These are phyloP conservation scores for Girardinus metallicus DNA, from an alignment of 2,797 vertebrate genomes.

Conservation along the genomic window DNA sequence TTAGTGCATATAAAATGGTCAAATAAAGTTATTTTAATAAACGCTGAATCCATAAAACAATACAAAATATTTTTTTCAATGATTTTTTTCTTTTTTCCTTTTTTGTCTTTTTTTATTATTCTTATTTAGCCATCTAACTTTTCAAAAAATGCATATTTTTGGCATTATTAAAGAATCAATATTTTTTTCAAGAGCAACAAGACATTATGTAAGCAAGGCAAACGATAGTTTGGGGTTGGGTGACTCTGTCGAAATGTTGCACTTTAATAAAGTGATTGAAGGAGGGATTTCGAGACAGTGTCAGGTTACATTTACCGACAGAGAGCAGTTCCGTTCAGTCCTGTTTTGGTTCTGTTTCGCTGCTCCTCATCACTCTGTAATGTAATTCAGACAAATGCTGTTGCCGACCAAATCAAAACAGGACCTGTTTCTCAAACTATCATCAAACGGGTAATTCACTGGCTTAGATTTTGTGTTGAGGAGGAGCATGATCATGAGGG, in stretches of 20 bases:
- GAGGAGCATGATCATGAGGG: conserved; percentile 39
- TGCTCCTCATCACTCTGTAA: background rate
- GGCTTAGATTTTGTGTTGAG: background rate
- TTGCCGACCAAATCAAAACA: conserved; percentile 34
- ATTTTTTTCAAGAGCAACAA: background rate
- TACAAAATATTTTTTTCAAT: background rate
- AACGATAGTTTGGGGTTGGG: too few species aligned
- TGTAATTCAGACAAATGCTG: conserved; percentile 10
- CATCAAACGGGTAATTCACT: background rate
- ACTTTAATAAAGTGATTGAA: conserved; percentile 3
- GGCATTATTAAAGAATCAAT: background rate
- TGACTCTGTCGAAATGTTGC: background rate
- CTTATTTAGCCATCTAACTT: background rate
- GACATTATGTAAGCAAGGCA: background rate
- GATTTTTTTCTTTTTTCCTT: background rate
- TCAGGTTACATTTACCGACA: conserved; percentile 65
- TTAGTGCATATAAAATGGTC: background rate
- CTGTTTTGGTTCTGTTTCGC: conserved; percentile 13
- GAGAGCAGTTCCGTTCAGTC: conserved; percentile 41
- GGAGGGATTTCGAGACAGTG: conserved; percentile 37
- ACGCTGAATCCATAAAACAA: background rate
- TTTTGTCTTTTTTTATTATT: background rate
- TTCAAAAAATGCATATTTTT: background rate
- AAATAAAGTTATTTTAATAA: background rate
- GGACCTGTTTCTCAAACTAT: background rate